A percentile compares a stretch with the other conserved stretches of the same genome.
Conservation (phyloP, 2,113 vertebrate species). For the Crotalus horridus region DNA sequence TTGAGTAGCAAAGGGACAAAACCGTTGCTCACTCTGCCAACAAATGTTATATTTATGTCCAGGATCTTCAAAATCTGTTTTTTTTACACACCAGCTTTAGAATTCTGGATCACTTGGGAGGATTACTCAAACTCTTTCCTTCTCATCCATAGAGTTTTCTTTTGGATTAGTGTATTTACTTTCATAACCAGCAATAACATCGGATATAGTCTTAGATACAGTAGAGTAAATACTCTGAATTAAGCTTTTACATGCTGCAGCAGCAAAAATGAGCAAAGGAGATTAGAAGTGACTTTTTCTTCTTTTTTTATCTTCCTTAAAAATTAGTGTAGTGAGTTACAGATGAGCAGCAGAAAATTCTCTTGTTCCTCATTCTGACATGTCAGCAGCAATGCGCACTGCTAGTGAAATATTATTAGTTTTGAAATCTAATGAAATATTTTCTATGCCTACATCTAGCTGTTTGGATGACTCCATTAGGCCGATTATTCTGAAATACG, state of each 20-base stretch:
- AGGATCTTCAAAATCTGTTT: background rate
- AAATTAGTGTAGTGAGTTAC: background rate
- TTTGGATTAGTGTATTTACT: background rate
- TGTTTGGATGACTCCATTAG: background rate
- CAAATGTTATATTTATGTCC: conserved; percentile 1
- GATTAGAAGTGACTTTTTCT: background rate
- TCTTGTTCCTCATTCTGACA: background rate
- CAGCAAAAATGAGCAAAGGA: background rate
- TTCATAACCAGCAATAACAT: background rate
- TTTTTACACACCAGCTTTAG: background rate
- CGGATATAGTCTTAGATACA: background rate
- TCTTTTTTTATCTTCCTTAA: background rate
- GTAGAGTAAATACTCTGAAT: background rate
- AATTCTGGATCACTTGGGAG: background rate
- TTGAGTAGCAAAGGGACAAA: conserved; percentile 5
- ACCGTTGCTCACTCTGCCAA: background rate
- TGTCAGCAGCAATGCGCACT: background rate
- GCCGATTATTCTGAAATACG: background rate
- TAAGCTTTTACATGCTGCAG: background rate
- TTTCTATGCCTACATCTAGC: background rate
- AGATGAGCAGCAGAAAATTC: background rate
- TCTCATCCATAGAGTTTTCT: background rate
- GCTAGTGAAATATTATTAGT: background rate
- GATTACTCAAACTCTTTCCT: background rate
- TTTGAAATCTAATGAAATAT: background rate